A percentile compares a stretch with the other conserved stretches of the same genome.
These are phyloP conservation scores for Euwallacea similis DNA, from an alignment of 1,140 invertebrate species.

Conservation along the genomic window DNA sequence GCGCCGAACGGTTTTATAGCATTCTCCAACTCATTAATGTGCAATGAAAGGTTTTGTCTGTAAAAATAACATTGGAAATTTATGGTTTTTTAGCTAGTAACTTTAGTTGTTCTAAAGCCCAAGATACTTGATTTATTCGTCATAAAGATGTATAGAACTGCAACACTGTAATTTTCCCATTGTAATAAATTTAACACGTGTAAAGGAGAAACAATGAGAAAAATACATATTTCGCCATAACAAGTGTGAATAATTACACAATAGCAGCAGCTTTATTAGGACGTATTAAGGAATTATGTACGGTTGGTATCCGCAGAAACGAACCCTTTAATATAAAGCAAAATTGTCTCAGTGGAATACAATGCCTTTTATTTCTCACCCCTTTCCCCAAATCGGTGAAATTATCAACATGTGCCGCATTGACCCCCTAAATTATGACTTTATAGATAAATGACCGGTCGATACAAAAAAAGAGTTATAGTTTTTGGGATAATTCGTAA, in stretches of 20 bases:
- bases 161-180: not conserved
- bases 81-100: no score
- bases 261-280: no score
- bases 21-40: not conserved
- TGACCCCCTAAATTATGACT: constrained; percentile 45
- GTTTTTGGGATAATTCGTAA: constrained; percentile 30
- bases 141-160: not conserved
- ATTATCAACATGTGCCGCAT: constrained; percentile 47
- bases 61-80: no score
- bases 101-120: no score
- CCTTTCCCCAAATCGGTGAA: constrained; percentile 47
- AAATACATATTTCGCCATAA: no score
- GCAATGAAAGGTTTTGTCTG: no score
- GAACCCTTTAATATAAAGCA: constrained; percentile 45
- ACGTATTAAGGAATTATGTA: constrained; percentile 39
- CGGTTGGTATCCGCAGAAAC: constrained; percentile 11
- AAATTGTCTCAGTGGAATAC: constrained; percentile 45
- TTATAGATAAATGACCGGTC: constrained; percentile 41
- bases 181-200: no score
- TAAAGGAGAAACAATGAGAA: no score
- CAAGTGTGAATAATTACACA: no score
- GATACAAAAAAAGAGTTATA: constrained; percentile 27
- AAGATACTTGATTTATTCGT: no score
- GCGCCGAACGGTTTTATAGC: not conserved
- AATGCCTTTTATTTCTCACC: constrained; percentile 42